These are phyloP conservation scores for Rana temporaria DNA, from an alignment of 2,113 vertebrate genomes.

Conservation along the genomic window DNA sequence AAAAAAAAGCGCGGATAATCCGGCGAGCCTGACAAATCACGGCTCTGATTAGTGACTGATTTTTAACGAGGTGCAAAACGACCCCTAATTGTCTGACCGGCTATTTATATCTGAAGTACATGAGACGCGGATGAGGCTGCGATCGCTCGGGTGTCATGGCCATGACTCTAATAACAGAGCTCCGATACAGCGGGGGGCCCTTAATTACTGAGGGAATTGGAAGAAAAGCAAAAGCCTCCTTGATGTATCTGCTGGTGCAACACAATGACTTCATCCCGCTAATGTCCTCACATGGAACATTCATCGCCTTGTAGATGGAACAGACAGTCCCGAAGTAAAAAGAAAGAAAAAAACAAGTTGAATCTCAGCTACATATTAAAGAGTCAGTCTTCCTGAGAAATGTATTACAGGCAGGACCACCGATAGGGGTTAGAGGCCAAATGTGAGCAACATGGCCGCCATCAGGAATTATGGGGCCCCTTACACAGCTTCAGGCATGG, in stretches of 20 bases:
- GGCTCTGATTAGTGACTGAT: constrained; percentile 10
- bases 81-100: constrained; percentile 17
- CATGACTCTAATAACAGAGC: constrained; percentile 8
- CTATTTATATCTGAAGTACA: constrained; percentile 30
- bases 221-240: not conserved
- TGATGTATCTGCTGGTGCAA: constrained; percentile 15
- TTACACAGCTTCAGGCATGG: too few species aligned
- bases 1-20: not conserved
- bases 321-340: not conserved
- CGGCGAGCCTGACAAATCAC: constrained; percentile 12
- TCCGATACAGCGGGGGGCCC: constrained; percentile 37
- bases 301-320: too few species aligned
- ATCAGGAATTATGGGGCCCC: too few species aligned
- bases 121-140: constrained; percentile 17
- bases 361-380: too few species aligned
- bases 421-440: too few species aligned
- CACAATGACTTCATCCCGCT: constrained; percentile 26
- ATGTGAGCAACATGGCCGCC: too few species aligned
- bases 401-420: too few species aligned
- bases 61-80: constrained; percentile 42
- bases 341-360: not conserved
- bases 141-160: constrained; percentile 25
- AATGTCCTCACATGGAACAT: not conserved
- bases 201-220: constrained; percentile 36
- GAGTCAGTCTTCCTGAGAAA: too few species aligned